Base-by-base conservation (phyloP, 1,140 invertebrate species). In the Lethocerus indicus region DNA sequence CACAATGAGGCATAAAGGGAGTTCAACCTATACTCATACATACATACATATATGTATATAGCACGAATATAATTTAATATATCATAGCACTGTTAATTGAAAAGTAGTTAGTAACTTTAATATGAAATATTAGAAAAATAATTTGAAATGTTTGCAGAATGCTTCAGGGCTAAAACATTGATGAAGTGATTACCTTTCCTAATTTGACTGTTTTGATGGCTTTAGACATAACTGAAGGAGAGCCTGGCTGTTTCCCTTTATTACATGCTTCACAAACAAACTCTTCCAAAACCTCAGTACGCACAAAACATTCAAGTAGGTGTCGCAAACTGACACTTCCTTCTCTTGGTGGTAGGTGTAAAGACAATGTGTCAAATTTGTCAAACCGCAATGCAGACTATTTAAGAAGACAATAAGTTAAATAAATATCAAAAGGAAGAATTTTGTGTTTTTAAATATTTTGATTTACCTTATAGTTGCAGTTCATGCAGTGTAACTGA, bases 341-440 rank as follows among this genome's bases (percentile, higher is more conserved):
- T 61, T 14, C 13, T 20, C 64, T 62, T n/a, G 70, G 63, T 24
- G 83, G 83, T 36, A 88, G 61, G 43, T 72, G 72, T 20, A 94
- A 63, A 0, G 87, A 87, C 18, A 94, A 69, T 59, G 82, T 87
- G 63, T 92, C 87, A 60, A 91, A 87, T 60, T 86, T 86, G 61
- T 93, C 88, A 61, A 89, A 90, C 16, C 79, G 78, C 12, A 92
- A 78, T 0, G 84, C 76, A 57, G 83, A 83, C 75, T 85, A 64
- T 45, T 70, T n/a, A 67, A 55, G 60, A 62, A 61, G 49, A 45
- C 35, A 28, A 53, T 29, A 43, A 16, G 21, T 26, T n/a, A 51
- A 42, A 7, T 21, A 18, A 42, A 42, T 13, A 21, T 18, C 13
- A 25, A 23, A 25, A 35, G 2, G 25, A 42, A n/a, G 26, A 32